phyloP scores from a whole-genome alignment of 2,888 invertebrate genomes.

The Allophyes oxyacanthae region DNA sequence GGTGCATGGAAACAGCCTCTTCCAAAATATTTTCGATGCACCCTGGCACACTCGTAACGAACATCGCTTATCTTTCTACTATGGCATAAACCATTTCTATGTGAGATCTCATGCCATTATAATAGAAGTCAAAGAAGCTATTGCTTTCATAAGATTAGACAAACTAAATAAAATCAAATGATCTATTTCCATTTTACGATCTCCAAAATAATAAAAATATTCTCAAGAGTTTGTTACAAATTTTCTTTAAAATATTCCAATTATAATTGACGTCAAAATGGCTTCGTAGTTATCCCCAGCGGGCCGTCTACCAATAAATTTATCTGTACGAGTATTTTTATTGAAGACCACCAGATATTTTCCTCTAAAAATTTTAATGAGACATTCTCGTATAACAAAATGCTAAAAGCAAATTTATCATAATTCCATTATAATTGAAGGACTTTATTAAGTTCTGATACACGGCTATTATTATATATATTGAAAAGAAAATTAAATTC shows the following conservation, averaged over 20 bases:
- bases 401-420: slow-evolving; percentile 55
- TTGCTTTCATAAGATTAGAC: no score
- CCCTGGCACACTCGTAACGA: no score
- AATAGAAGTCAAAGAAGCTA: no score
- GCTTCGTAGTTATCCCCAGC: slow-evolving; percentile 58
- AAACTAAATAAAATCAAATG: no score
- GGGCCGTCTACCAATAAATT: slow-evolving; percentile 58
- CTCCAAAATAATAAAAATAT: background rate
- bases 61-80: no score
- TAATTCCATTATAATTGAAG: slow-evolving; percentile 50
- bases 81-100: no score
- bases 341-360: slow-evolving; percentile 62
- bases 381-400: slow-evolving; percentile 63
- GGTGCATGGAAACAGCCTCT: no score
- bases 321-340: slow-evolving; percentile 60
- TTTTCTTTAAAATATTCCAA: slow-evolving; percentile 46
- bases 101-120: no score
- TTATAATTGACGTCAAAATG: slow-evolving; percentile 66
- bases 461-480: slow-evolving; percentile 27
- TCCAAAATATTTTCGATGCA: no score
- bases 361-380: slow-evolving; percentile 64
- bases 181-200: background rate
- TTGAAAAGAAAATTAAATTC: slow-evolving; percentile 27
- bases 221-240: slow-evolving; percentile 11
- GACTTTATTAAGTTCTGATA: slow-evolving; percentile 49